Base-by-base conservation (phyloP, 2,113 vertebrate genomes). In the Takifugu flavidus region DNA sequence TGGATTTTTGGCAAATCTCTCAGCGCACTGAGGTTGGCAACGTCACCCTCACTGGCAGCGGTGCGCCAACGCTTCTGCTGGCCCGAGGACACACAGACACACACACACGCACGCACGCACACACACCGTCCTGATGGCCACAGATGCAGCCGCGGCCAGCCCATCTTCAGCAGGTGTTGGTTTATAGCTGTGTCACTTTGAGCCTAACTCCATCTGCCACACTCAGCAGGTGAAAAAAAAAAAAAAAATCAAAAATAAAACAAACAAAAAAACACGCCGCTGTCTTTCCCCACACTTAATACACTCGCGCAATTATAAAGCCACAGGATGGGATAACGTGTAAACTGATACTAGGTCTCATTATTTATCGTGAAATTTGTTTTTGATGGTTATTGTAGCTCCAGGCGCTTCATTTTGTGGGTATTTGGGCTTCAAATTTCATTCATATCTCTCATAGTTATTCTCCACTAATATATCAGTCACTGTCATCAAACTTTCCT, bases 111-210 rank as follows among this genome's bases (percentile, higher is more conserved):
- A 49, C 51, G 45, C 51, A 43, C 61, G 34, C 56, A 63, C 53
- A 55, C 61, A 50, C 65, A 27, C 47, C 56, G 56, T 75, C 62
- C 82, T 80, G 75, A 90, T 84, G 80, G 82, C 77, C 87, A 87
- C 89, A 91, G 89, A 89, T 91, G 88, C 86, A 83, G 63, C 62
- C 45, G 75, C 85, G 87, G 80, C 87, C 84, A 87, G 72, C 72
- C 74, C 64, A 74, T 82, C 81, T 86, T 76, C 77, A 78, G 85
- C 89, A 91, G 90, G 89, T 91, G 89, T 89, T 89, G 72, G 80
- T 87, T 90, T 87, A 87, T 86, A 81, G 79, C 76, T 60, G 71
- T 89, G 89, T 88, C 89, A 90, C 79, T 90, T 86, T 88, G 83
- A 88, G 89, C 62, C 77, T 64, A 78, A 85, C 64, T 87, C 90